Evolutionary conservation across 1,140 invertebrate genomes (phyloP).

Genomic region (Temnothorax nylanderi): DNA sequence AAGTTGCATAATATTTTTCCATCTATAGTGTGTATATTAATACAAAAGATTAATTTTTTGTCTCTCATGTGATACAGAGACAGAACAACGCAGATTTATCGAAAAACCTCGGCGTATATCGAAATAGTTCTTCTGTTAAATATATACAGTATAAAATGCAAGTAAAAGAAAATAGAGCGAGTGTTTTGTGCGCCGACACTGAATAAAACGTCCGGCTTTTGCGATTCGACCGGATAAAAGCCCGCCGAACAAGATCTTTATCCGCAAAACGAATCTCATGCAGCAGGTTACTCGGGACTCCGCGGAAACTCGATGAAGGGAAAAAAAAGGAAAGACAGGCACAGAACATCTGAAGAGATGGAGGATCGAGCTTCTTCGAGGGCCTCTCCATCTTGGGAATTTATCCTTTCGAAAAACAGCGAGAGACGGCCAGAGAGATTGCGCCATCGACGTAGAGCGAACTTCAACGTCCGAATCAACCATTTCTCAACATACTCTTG

Average conservation of each 20-base stretch:
- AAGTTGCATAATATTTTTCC: background rate
- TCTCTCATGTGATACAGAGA: background rate
- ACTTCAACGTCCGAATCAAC: slow-evolving; percentile 39
- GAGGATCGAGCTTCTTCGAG: slow-evolving; percentile 59
- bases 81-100: background rate
- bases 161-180: slow-evolving; percentile 21
- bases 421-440: slow-evolving; percentile 73
- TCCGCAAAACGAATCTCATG: slow-evolving; percentile 54
- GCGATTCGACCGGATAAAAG: slow-evolving; percentile 49
- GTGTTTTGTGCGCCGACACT: slow-evolving; percentile 16
- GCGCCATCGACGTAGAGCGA: slow-evolving; percentile 72
- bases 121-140: background rate
- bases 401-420: slow-evolving; percentile 70
- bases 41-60: background rate
- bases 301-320: slow-evolving; percentile 42
- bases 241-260: slow-evolving; percentile 48
- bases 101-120: background rate
- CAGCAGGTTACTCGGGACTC: slow-evolving; percentile 6
- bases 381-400: slow-evolving; percentile 63
- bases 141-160: background rate
- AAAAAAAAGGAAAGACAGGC: slow-evolving; percentile 26
- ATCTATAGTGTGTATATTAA: background rate
- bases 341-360: background rate
- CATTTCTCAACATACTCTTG: background rate
- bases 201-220: slow-evolving; percentile 50